Conservation (phyloP, 1,140 invertebrate species). For the Drosophila rhopaloa region DNA sequence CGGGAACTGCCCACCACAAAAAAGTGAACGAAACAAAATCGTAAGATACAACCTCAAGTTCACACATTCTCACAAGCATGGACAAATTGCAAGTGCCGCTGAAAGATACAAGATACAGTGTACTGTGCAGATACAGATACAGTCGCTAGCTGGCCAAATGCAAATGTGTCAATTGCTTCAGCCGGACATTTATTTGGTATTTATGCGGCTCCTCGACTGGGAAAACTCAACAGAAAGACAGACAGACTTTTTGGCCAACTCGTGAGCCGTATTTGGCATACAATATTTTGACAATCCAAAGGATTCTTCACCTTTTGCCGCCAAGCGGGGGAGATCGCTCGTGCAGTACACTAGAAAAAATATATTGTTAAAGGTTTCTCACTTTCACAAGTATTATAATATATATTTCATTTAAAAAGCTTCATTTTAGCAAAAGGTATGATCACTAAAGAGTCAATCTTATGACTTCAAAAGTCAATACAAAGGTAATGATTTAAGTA, state of each 20-base stretch:
- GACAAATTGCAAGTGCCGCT: slow-evolving; percentile 39
- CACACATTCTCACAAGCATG: slow-evolving; percentile 6
- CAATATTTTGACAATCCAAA: slow-evolving; percentile 83
- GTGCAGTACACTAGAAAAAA: slow-evolving; percentile 17
- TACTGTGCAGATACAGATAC: slow-evolving; percentile 27
- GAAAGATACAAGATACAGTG: slow-evolving; percentile 11
- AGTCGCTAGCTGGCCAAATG: slow-evolving; percentile 42
- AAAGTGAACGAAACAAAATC: neutral
- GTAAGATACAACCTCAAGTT: slow-evolving; percentile 13
- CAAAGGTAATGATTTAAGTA: too few species aligned
- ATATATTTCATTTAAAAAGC: too few species aligned
- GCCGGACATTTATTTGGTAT: slow-evolving; percentile 76
- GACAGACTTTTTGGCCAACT: slow-evolving; percentile 19
- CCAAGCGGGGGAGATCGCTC: slow-evolving; percentile 41
- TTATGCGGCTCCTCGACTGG: slow-evolving; percentile 40
- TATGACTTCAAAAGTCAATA: too few species aligned
- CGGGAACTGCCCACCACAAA: slow-evolving; percentile 33
- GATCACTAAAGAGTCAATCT: neutral
- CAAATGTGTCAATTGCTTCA: slow-evolving; percentile 79
- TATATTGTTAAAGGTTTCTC: neutral
- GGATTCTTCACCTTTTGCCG: slow-evolving; percentile 79
- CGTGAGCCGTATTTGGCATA: slow-evolving; percentile 74
- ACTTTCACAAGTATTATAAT: too few species aligned
- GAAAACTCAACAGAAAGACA: slow-evolving; percentile 3
- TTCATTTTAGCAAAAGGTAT: too few species aligned